These are phyloP conservation scores for Acropternis orthonyx DNA, from an alignment of 2,797 vertebrate species.

Conservation along the genomic window DNA sequence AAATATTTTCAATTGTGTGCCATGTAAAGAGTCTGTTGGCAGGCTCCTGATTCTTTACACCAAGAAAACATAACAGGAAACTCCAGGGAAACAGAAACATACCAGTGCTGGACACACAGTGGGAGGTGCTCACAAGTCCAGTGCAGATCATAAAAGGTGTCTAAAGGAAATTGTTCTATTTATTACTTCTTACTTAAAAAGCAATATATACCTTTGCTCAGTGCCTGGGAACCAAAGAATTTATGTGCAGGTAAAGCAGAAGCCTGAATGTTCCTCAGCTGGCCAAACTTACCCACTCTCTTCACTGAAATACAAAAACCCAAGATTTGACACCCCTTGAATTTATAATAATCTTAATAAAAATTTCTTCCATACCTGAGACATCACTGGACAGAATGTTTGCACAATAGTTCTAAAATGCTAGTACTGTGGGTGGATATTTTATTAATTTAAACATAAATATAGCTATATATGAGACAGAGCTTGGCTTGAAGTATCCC, in stretches of 20 bases:
- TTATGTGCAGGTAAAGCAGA: not conserved
- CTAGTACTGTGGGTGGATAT: not conserved
- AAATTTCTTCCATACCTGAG: not conserved
- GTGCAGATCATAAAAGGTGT: not conserved
- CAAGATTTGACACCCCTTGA: not conserved
- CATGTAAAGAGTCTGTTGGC: not conserved
- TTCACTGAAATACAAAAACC: not conserved
- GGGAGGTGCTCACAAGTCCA: not conserved
- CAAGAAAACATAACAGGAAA: not conserved
- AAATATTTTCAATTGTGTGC: conserved; percentile 14
- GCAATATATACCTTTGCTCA: not conserved
- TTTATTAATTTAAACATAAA: conserved; percentile 34
- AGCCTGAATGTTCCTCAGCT: not conserved
- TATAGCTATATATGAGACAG: not conserved
- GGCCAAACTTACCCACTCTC: not conserved
- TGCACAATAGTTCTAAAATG: not conserved
- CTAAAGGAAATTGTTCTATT: conserved; percentile 6
- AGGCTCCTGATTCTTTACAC: not conserved
- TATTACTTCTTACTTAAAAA: conserved; percentile 18
- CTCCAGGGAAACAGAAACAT: not conserved
- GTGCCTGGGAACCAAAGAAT: not conserved
- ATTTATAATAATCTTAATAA: not conserved
- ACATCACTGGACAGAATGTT: not conserved
- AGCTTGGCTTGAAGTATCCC: conserved; percentile 46
- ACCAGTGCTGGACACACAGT: not conserved